Base-by-base conservation (phyloP, 2,888 invertebrate species). In the Harpalus rufipes region DNA sequence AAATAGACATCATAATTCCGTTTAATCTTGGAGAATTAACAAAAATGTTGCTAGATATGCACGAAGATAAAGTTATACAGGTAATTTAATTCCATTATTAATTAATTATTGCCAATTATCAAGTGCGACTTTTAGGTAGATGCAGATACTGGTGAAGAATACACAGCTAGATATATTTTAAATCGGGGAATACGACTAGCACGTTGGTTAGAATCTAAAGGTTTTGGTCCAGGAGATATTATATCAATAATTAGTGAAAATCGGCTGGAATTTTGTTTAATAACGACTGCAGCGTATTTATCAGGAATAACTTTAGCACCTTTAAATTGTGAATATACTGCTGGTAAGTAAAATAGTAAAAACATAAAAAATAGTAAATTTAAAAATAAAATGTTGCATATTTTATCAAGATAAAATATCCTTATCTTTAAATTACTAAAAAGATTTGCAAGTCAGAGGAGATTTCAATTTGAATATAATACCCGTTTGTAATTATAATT, bases 161-260 rank as follows among this genome's bases (percentile, higher is more conserved):
- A 93, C 56, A 92, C 93, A 12, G 95, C 92, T 86, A 90, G 88
- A 72, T 88, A 92, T 79, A 92, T 95, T 86, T 89, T 95, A n/a
- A 92, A 93, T 87, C 90, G 91, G 44, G 93, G 93, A 89, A 92
- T 93, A 0, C 92, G 92, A 87, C 88, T 95, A 21, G 94, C 94
- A 4, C 91, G 91, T 79, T 92, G 92, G 87, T 89, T 95, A 5
- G 90, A 90, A 86, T 90, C 90, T 25, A 87, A 92, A 82, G 94
- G 94, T 7, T 87, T 95, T 32, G 91, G 90, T 85, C 91, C 92
- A 80, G 93, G 93, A 16, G 94, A 95, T 89, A 90, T 92, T 32
- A 91, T 95, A 3, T 92, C 93, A 0, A 90, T 95, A 16, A 94
- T 93, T 87, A 93, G 94, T 89, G 95, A 94, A 88, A 95, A 95